Evolutionary conservation across 2,113 vertebrate genomes (phyloP), one percentile per base, ranked within the genome.

Genomic region (Mustelus asterias): DNA sequence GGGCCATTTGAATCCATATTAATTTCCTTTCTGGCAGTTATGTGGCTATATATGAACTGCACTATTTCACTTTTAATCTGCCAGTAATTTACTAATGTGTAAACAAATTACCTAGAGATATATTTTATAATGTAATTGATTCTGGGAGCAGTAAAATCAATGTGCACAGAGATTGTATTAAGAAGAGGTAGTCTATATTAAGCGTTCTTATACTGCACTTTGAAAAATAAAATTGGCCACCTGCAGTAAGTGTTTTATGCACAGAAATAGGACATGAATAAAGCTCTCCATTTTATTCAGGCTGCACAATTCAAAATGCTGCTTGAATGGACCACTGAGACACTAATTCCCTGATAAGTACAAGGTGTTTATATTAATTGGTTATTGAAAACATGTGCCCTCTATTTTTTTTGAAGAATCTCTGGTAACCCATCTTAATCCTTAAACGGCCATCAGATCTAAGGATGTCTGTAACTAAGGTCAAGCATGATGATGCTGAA

Each of bases 21-120:
- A 98, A 99, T 99, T 99, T 99, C 99, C 99, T 99, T 97, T 98
- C 98, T 98, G 98, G 98, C 99, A 99, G 98, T 99, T 99, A 99
- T 99, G 98, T 80, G 96, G 97, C 98, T 97, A 97, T 97, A 98
- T 99, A 99, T 99, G 98, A 99, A 99, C 99, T 98, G 98, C 97
- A 98, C 98, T 98, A 98, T 99, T 99, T 99, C 98, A 98, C 99
- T 98, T 99, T 99, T 99, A 99, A 99, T 99, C 99, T 99, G 98
- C 98, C 99, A 98, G 99, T 99, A 99, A 99, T 99, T 99, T 99
- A 99, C 98, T 99, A 99, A 99, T 98, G 98, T 99, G 98, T 99
- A 99, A 99, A 99, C 99, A 99, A 99, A 99, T 99, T 99, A 99
- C 98, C 98, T 98, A 97, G 98, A 98, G 98, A 99, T 99, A 99